Percentiles rank a stretch among this genome's conserved stretches.
Conservation (phyloP, 2,797 vertebrate genomes). For the Eospalax fontanierii region DNA sequence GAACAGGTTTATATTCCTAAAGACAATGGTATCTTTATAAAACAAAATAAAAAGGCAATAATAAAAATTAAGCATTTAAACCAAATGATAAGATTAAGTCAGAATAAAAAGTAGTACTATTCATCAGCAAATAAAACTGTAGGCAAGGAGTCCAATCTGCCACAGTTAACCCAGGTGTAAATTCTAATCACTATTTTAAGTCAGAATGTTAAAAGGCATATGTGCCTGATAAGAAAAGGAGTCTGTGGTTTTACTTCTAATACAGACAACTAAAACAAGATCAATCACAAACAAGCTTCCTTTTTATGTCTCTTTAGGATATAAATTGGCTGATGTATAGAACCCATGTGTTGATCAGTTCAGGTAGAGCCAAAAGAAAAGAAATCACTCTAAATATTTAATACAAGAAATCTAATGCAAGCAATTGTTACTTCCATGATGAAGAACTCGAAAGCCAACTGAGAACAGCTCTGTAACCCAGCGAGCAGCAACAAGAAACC, state of each 20-base stretch:
- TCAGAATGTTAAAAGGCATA: slow-evolving; percentile 39
- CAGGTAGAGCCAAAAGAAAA: slow-evolving; percentile 5
- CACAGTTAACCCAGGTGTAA: slow-evolving; percentile 49
- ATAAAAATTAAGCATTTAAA: slow-evolving; percentile 55
- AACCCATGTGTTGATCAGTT: background rate
- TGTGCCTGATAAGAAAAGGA: slow-evolving; percentile 52
- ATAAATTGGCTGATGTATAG: background rate
- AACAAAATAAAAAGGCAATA: slow-evolving; percentile 65
- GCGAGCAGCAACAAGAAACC: background rate
- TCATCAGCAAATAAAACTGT: slow-evolving; percentile 58
- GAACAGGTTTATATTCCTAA: slow-evolving; percentile 64
- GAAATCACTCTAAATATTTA: slow-evolving; percentile 50
- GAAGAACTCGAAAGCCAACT: background rate
- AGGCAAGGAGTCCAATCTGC: slow-evolving; percentile 43
- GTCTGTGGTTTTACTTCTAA: slow-evolving; percentile 41
- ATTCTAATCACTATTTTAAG: slow-evolving; percentile 60
- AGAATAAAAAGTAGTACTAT: slow-evolving; percentile 49
- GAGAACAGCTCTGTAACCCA: background rate
- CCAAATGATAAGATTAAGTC: slow-evolving; percentile 37
- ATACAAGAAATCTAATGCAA: background rate
- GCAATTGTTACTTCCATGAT: background rate
- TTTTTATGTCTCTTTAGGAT: slow-evolving; percentile 15
- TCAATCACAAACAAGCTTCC: background rate
- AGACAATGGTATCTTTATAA: slow-evolving; percentile 58
- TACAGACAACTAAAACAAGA: slow-evolving; percentile 26